Conservation (phyloP, 1,140 invertebrate genomes). For the Trigoniulus corallinus region DNA sequence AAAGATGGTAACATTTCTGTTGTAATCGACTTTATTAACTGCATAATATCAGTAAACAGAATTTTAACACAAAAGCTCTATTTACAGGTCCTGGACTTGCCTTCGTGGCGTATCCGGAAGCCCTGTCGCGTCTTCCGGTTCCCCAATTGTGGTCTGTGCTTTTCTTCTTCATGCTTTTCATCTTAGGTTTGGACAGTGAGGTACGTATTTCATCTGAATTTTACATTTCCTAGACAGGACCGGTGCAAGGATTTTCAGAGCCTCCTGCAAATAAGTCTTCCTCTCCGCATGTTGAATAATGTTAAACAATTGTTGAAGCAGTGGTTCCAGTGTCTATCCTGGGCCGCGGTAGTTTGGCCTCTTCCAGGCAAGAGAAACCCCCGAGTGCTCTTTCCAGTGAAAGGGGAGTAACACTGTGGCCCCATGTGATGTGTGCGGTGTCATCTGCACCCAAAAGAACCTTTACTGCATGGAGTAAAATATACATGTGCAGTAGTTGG, state of each 20-base stretch:
- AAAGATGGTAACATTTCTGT: slow-evolving; percentile 8
- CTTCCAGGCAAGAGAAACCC: too few relatives aligned
- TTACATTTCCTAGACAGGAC: too few relatives aligned
- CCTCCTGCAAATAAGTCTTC: background rate
- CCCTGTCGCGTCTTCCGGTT: slow-evolving; percentile 12
- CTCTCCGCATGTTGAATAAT: too few relatives aligned
- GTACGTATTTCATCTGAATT: slow-evolving; percentile 8
- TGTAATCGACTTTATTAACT: background rate
- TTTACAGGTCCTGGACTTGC: slow-evolving; percentile 18
- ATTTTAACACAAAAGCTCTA: slow-evolving; percentile 32
- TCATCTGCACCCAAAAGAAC: too few relatives aligned
- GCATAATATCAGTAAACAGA: slow-evolving; percentile 45
- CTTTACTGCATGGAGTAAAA: background rate
- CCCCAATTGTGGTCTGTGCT: slow-evolving; percentile 28
- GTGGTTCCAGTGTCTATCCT: too few relatives aligned
- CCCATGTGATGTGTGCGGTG: too few relatives aligned
- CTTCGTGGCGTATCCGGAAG: slow-evolving; percentile 20
- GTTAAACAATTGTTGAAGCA: background rate
- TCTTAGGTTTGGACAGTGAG: slow-evolving; percentile 39
- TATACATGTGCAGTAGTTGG: background rate
- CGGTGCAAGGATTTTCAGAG: background rate
- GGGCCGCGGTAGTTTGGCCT: too few relatives aligned
- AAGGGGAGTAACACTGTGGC: background rate
- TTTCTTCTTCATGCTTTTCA: slow-evolving; percentile 32
- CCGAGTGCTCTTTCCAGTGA: too few relatives aligned